Evolutionary conservation across 2,113 vertebrate species (phyloP).

Genomic region (Antechinus flavipes): DNA sequence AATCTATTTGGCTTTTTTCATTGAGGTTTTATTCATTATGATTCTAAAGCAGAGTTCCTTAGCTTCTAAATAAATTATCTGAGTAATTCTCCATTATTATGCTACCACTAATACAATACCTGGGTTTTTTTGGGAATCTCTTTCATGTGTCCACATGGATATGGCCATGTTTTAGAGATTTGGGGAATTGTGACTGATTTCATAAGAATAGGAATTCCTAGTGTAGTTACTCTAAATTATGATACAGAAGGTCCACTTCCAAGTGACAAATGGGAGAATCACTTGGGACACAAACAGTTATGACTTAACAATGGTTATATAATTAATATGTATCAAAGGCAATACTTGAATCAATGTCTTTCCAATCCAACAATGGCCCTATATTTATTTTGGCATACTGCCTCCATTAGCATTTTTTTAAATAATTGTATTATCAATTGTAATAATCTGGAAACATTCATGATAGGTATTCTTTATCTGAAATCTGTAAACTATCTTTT

Average conservation of each 20-base stretch:
- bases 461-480: background rate
- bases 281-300: background rate
- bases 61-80: slow-evolving; percentile 39
- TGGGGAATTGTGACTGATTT: background rate
- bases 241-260: background rate
- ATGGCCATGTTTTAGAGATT: background rate
- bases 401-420: background rate
- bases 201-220: background rate
- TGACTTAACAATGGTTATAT: background rate
- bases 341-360: background rate
- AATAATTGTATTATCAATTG: background rate
- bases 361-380: background rate
- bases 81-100: background rate
- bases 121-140: background rate
- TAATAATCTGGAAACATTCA: background rate
- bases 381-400: background rate
- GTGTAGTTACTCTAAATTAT: background rate
- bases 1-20: background rate
- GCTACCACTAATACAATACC: background rate
- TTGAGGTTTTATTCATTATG: background rate
- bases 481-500: background rate
- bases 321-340: background rate
- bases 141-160: background rate
- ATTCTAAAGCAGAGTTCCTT: slow-evolving; percentile 7
- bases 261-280: background rate